Conservation (phyloP, 2,888 invertebrate species). For the Subacronicta megacephala region DNA sequence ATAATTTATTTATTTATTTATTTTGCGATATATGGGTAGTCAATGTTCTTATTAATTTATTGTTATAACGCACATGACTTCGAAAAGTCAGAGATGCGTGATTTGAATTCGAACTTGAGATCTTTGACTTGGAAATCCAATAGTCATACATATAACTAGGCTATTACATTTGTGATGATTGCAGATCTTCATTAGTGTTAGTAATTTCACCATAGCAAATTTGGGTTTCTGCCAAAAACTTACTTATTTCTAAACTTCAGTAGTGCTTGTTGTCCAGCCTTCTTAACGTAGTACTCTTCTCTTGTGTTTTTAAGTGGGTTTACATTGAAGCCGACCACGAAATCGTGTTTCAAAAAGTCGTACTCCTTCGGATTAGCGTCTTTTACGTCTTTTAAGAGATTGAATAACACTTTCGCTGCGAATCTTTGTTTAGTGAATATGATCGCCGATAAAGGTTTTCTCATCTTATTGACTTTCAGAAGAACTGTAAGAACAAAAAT, state of each 20-base stretch:
- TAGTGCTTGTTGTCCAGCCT: slow-evolving; percentile 88
- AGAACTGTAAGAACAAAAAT: slow-evolving; percentile 64
- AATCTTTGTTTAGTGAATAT: slow-evolving; percentile 93
- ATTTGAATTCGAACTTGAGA: too few relatives aligned
- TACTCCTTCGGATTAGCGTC: slow-evolving; percentile 81
- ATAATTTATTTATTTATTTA: too few relatives aligned
- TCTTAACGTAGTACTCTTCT: slow-evolving; percentile 87
- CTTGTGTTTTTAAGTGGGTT: slow-evolving; percentile 89
- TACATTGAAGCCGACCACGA: slow-evolving; percentile 92
- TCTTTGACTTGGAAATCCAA: too few relatives aligned
- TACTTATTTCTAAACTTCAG: slow-evolving; percentile 83
- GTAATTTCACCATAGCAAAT: too few relatives aligned
- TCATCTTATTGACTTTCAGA: slow-evolving; percentile 67
- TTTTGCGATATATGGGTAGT: too few relatives aligned
- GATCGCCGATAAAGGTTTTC: slow-evolving; percentile 90
- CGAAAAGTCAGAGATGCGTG: too few relatives aligned
- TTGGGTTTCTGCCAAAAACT: slow-evolving; percentile 43
- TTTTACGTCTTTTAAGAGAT: slow-evolving; percentile 90
- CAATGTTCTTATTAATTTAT: too few relatives aligned
- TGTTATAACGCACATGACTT: too few relatives aligned
- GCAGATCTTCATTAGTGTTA: too few relatives aligned
- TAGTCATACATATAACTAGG: too few relatives aligned
- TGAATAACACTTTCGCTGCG: slow-evolving; percentile 93
- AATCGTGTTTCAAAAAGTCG: slow-evolving; percentile 91
- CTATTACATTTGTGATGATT: too few relatives aligned